These are phyloP conservation scores for Corynorhinus townsendii DNA, from an alignment of 2,113 vertebrate genomes.

Conservation along the genomic window DNA sequence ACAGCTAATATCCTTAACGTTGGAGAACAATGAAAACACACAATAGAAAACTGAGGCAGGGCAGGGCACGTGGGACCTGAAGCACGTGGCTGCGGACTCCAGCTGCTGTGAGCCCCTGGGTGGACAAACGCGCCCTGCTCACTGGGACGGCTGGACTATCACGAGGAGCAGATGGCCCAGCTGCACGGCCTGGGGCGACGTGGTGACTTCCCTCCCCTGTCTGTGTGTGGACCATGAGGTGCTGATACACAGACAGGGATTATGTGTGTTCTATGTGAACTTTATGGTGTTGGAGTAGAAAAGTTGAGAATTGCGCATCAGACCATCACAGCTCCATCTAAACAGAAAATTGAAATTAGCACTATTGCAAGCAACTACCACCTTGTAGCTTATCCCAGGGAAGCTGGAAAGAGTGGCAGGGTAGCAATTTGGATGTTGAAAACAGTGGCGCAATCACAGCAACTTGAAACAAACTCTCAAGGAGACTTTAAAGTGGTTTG, in stretches of 20 bases:
- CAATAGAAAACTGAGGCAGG: background rate
- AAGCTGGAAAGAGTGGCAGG: constrained; percentile 93
- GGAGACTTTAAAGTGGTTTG: constrained; percentile 98
- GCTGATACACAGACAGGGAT: constrained; percentile 98
- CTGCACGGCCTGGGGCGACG: constrained; percentile 73
- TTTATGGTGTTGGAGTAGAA: constrained; percentile 94
- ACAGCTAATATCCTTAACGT: background rate
- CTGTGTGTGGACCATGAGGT: constrained; percentile 95
- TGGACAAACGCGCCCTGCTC: background rate
- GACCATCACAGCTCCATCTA: constrained; percentile 93
- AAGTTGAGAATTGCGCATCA: constrained; percentile 97
- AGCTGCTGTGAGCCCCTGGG: background rate
- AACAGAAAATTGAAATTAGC: constrained; percentile 98
- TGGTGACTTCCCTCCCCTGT: constrained; percentile 94
- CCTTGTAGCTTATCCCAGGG: constrained; percentile 95
- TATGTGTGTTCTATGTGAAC: constrained; percentile 93
- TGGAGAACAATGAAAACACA: background rate
- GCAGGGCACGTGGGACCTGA: background rate
- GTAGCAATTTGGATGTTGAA: constrained; percentile 96
- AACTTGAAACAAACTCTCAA: constrained; percentile 95
- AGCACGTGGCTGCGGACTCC: background rate
- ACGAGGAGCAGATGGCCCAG: background rate
- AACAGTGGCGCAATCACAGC: constrained; percentile 96
- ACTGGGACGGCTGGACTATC: background rate
- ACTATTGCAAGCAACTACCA: constrained; percentile 98